Evolutionary conservation across 2,888 invertebrate species (phyloP).

Genomic region (Brachyopa scutellaris): DNA sequence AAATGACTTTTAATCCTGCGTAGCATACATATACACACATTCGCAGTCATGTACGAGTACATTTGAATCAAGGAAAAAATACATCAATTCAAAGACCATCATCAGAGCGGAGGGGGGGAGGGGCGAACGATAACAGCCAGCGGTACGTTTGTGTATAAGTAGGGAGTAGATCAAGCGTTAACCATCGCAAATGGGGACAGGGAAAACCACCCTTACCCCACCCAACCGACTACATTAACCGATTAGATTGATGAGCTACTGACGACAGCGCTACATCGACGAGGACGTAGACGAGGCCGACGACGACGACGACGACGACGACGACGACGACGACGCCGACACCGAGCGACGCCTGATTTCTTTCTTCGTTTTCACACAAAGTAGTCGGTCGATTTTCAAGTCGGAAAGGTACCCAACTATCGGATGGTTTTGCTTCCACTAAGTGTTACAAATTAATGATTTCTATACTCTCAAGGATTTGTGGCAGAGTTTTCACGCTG

Average conservation of each 20-base stretch:
- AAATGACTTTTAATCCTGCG: conserved; percentile 69
- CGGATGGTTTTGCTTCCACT: conserved; percentile 11
- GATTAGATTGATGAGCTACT: conserved; percentile 67
- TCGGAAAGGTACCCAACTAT: conserved; percentile 4
- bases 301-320: conserved; percentile 23
- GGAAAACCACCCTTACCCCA: background rate
- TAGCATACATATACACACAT: background rate
- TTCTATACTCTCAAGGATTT: background rate
- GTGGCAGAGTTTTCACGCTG: conserved; percentile 5
- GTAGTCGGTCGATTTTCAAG: conserved; percentile 1
- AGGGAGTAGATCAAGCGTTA: conserved; percentile 66
- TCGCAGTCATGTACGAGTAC: no score
- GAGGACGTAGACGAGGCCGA: background rate
- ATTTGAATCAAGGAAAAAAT: conserved; percentile 33
- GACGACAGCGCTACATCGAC: conserved; percentile 52
- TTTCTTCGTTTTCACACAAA: conserved; percentile 18
- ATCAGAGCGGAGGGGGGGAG: background rate
- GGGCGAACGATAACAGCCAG: conserved; percentile 15
- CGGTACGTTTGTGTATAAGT: conserved; percentile 33
- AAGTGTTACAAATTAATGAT: conserved; percentile 44
- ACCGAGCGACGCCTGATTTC: conserved; percentile 64
- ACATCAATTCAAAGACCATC: conserved; percentile 47
- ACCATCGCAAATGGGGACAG: conserved; percentile 50
- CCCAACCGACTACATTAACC: conserved; percentile 50
- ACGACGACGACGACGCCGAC: background rate